A percentile compares a stretch with the other conserved stretches of the same genome.
phyloP scores from a whole-genome alignment of 2,113 vertebrate species.

The Trinectes maculatus region DNA sequence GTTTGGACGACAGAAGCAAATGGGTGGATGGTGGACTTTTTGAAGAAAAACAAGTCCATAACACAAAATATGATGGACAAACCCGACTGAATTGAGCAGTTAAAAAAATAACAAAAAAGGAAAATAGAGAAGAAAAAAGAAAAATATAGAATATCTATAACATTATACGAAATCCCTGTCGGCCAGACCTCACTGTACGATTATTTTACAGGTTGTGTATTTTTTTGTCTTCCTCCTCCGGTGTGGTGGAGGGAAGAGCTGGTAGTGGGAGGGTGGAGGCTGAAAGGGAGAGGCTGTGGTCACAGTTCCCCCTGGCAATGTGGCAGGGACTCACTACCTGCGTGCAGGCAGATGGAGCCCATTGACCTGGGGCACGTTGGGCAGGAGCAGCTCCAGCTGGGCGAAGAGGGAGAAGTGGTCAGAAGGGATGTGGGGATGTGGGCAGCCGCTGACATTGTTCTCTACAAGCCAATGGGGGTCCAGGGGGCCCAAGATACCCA shows the following conservation, averaged over 20 bases:
- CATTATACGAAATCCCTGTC: constrained; percentile 90
- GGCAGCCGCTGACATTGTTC: constrained; percentile 97
- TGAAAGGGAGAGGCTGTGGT: constrained; percentile 71
- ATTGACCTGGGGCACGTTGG: constrained; percentile 90
- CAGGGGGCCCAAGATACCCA: constrained; percentile 96
- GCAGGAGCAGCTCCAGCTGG: constrained; percentile 98
- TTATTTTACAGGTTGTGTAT: constrained; percentile 80
- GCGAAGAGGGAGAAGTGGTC: constrained; percentile 99
- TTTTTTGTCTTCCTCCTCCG: constrained; percentile 84
- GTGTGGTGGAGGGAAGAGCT: constrained; percentile 68
- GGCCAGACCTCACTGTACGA: constrained; percentile 94
- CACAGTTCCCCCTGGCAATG: constrained; percentile 83
- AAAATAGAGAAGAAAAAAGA: constrained; percentile 83
- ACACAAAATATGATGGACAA: constrained; percentile 86
- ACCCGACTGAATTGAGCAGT: constrained; percentile 89
- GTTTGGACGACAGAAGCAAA: constrained; percentile 80
- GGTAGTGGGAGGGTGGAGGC: constrained; percentile 80
- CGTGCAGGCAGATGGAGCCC: constrained; percentile 95
- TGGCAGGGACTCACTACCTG: constrained; percentile 91
- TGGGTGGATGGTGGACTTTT: constrained; percentile 36
- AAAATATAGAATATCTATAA: constrained; percentile 89
- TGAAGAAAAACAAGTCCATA: constrained; percentile 81
- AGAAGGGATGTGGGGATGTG: constrained; percentile 96
- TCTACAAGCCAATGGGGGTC: constrained; percentile 96
- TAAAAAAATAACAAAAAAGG: constrained; percentile 83